Conservation (phyloP, 2,113 vertebrate species). For the Cavia porcellus region DNA sequence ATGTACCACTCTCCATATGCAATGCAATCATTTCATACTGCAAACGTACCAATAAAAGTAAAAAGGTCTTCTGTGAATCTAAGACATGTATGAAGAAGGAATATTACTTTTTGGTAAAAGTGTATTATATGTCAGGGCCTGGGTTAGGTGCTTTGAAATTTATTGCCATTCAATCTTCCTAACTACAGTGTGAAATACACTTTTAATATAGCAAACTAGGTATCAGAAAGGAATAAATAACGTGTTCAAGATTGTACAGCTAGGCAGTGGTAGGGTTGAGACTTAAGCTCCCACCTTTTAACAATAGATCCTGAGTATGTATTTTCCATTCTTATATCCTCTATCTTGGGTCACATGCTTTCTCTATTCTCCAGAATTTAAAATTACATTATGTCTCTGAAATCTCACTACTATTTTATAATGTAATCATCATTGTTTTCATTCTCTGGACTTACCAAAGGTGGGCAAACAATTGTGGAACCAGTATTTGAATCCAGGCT, state of each 20-base stretch:
- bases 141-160: background rate
- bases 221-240: conserved; percentile 22
- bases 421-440: background rate
- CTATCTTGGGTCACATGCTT: background rate
- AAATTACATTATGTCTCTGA: conserved; percentile 28
- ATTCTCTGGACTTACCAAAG: conserved; percentile 12
- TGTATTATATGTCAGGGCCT: background rate
- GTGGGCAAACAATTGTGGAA: background rate
- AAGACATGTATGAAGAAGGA: background rate
- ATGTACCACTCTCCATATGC: background rate
- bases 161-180: background rate
- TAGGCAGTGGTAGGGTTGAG: background rate
- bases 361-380: background rate
- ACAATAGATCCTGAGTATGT: background rate
- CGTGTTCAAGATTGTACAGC: background rate
- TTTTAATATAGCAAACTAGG: conserved; percentile 35
- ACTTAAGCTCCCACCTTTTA: conserved; percentile 32
- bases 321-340: conserved; percentile 42
- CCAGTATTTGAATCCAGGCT: background rate
- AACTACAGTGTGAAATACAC: background rate
- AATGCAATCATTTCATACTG: background rate
- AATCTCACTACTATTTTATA: background rate
- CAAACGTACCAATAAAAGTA: background rate
- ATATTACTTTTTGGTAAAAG: background rate
- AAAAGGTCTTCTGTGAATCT: background rate